phyloP scores from a whole-genome alignment of 2,888 invertebrate species.

The Panorpa germanica region DNA sequence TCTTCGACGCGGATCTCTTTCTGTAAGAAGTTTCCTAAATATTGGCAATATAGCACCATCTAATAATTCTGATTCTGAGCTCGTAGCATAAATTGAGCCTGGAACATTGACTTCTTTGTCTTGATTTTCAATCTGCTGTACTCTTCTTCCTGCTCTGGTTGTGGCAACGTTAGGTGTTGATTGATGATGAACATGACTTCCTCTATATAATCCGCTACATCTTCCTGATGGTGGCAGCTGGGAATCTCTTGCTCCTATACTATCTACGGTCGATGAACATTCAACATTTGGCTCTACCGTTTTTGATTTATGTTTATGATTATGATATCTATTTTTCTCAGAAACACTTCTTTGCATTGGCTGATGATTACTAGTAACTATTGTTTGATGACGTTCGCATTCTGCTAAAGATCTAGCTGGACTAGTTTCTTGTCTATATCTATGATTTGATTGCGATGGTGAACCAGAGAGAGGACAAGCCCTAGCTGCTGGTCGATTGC shows the following conservation, averaged over 20 bases:
- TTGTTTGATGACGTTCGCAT: no score
- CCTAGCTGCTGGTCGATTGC: conserved; percentile 23
- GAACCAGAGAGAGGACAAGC: conserved; percentile 21
- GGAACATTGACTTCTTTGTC: conserved; percentile 18
- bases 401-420: conserved; percentile 3
- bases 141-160: conserved; percentile 14
- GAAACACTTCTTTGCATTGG: conserved; percentile 44
- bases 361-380: conserved; percentile 19
- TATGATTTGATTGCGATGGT: background rate
- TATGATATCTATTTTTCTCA: conserved; percentile 39
- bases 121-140: conserved; percentile 19
- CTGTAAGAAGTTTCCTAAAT: conserved; percentile 77
- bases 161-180: conserved; percentile 42
- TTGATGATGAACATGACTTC: no score
- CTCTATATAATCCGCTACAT: no score
- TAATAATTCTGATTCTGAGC: conserved; percentile 66
- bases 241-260: conserved; percentile 23
- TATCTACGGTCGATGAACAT: conserved; percentile 32
- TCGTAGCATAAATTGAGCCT: conserved; percentile 47
- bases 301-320: conserved; percentile 27
- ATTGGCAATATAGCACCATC: conserved; percentile 74
- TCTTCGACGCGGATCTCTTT: conserved; percentile 48
- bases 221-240: conserved; percentile 20
- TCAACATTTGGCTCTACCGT: conserved; percentile 29
- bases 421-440: conserved; percentile 9